Percentiles rank a stretch among this genome's conserved stretches.
Conservation (phyloP, 1,140 invertebrate species). For the Plectrocnemia conspersa region DNA sequence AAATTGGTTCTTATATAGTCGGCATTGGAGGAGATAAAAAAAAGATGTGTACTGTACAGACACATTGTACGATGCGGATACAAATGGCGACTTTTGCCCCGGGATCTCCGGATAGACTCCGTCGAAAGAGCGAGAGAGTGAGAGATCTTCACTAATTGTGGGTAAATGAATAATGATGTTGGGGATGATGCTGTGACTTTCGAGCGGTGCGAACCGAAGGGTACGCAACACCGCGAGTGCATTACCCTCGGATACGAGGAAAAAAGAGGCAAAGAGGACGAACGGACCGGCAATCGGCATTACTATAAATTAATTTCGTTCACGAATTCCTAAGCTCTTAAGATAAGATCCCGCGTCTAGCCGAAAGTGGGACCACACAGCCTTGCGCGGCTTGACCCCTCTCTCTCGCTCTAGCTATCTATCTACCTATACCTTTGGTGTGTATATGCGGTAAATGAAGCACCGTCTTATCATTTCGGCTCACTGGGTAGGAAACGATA, state of each 20-base stretch:
- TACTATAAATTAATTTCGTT: no score
- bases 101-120: constrained; percentile 6
- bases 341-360: no score
- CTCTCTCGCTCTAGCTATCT: no score
- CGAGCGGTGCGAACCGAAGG: no score
- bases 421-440: no score
- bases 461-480: constrained; percentile 12
- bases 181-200: not conserved
- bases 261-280: no score
- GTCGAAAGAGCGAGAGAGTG: not conserved
- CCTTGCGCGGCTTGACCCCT: no score
- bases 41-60: no score
- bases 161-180: constrained; percentile 16
- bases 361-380: no score
- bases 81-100: constrained; percentile 21
- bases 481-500: constrained; percentile 17
- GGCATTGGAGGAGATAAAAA: not conserved
- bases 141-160: not conserved
- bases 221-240: no score
- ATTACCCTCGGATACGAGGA: no score
- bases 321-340: no score
- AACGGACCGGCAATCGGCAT: not conserved
- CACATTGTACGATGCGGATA: constrained; percentile 12
- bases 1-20: constrained; percentile 13
- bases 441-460: not conserved